Evolutionary conservation across 2,888 invertebrate species (phyloP).

Genomic region (Polia nebulosa): DNA sequence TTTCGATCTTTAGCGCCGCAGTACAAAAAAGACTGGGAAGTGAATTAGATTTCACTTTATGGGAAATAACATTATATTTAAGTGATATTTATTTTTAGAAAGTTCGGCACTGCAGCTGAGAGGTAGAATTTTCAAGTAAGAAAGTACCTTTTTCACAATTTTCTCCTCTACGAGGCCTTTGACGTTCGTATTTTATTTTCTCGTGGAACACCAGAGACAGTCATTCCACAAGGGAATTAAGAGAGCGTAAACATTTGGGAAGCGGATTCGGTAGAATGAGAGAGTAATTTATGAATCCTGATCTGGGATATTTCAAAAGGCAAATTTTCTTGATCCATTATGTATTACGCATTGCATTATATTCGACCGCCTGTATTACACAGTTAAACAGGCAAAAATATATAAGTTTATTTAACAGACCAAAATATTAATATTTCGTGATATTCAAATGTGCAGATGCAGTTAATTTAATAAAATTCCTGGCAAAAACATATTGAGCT

Average conservation of each 20-base stretch:
- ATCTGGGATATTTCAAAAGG: conserved; percentile 16
- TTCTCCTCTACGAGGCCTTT: conserved; percentile 15
- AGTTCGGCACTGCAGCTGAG: neutral
- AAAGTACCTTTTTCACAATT: conserved; percentile 8
- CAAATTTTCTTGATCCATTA: conserved; percentile 28
- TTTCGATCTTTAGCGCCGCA: conserved; percentile 40
- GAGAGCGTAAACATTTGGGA: conserved; percentile 29
- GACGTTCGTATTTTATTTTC: conserved; percentile 22
- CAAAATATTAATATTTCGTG: neutral
- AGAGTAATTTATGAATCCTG: conserved; percentile 33
- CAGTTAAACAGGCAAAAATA: neutral
- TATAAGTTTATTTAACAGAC: neutral
- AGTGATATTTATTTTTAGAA: conserved; percentile 32
- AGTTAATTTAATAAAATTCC: neutral
- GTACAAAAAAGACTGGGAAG: conserved; percentile 37
- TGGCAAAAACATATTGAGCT: neutral
- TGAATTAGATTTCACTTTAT: conserved; percentile 41
- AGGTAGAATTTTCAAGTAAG: conserved; percentile 3
- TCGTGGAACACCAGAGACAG: conserved; percentile 10
- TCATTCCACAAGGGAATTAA: conserved; percentile 21
- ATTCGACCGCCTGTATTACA: neutral
- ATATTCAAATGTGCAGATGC: neutral
- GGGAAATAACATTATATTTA: conserved; percentile 25
- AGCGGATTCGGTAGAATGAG: conserved; percentile 27
- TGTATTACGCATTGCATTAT: conserved; percentile 18